These are phyloP conservation scores for Parochlus steinenii DNA, from an alignment of 2,888 invertebrate genomes.

Conservation along the genomic window DNA sequence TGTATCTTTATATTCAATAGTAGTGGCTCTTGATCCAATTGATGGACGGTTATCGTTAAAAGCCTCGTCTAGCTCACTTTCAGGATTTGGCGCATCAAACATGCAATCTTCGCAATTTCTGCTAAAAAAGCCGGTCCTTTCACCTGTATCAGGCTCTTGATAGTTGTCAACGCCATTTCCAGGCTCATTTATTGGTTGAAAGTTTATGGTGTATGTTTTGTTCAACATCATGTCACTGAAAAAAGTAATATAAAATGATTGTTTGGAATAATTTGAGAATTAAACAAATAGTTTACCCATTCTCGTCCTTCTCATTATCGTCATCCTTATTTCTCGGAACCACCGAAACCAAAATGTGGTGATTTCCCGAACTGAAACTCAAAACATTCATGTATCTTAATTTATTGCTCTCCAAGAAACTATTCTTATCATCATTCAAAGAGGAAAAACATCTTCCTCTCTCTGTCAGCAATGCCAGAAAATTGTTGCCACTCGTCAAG, in stretches of 20 bases:
- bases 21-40: slow-evolving; percentile 8
- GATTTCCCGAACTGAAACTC: slow-evolving; percentile 26
- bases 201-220: slow-evolving; percentile 11
- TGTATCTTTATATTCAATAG: slow-evolving; percentile 10
- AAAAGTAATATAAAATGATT: too few species aligned
- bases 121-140: too few species aligned
- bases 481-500: slow-evolving; percentile 21
- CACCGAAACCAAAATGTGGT: slow-evolving; percentile 27
- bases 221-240: slow-evolving; percentile 5
- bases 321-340: slow-evolving; percentile 19
- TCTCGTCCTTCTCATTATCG: slow-evolving; percentile 1
- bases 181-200: slow-evolving; percentile 7
- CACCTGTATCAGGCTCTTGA: slow-evolving; percentile 7
- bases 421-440: slow-evolving; percentile 23
- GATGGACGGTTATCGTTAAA: slow-evolving; percentile 1
- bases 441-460: slow-evolving; percentile 20
- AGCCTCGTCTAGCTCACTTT: neutral
- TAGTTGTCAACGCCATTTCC: slow-evolving; percentile 11
- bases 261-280: too few species aligned
- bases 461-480: slow-evolving; percentile 29
- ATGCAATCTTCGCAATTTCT: neutral
- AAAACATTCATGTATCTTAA: slow-evolving; percentile 26
- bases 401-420: slow-evolving; percentile 29
- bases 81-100: too few species aligned
- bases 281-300: too few species aligned